Conservation (phyloP, 2,797 vertebrate species). For the Leptatherina wallacei region DNA sequence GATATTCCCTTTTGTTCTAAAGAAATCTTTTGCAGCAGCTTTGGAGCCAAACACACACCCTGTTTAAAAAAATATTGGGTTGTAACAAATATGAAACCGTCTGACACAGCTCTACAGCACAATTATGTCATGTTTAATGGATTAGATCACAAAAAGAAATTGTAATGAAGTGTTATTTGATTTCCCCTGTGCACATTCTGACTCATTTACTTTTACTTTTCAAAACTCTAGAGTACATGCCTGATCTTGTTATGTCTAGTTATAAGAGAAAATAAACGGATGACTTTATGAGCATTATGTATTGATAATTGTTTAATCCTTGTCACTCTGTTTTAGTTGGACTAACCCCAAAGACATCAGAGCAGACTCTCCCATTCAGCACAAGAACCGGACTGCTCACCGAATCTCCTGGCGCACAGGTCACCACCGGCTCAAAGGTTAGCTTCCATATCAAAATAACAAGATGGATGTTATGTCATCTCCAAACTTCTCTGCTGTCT, state of each 20-base stretch:
- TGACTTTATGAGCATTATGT: background rate
- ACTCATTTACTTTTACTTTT: slow-evolving; percentile 16
- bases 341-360: slow-evolving; percentile 85
- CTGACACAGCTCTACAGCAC: slow-evolving; percentile 3
- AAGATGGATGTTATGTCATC: background rate
- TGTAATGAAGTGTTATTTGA: slow-evolving; percentile 26
- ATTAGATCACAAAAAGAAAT: slow-evolving; percentile 15
- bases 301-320: slow-evolving; percentile 18
- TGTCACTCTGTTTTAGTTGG: slow-evolving; percentile 80
- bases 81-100: slow-evolving; percentile 19
- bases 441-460: slow-evolving; percentile 31
- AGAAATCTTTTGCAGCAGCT: background rate
- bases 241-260: slow-evolving; percentile 5
- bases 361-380: slow-evolving; percentile 81
- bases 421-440: slow-evolving; percentile 85
- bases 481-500: background rate
- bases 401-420: slow-evolving; percentile 82
- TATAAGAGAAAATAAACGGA: background rate
- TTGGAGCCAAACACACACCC: background rate
- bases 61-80: slow-evolving; percentile 2
- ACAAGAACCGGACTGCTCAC: slow-evolving; percentile 75
- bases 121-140: slow-evolving; percentile 9
- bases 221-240: slow-evolving; percentile 14
- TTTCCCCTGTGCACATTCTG: slow-evolving; percentile 24
- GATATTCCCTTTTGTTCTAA: background rate